Conservation (phyloP, 2,113 vertebrate species). For the Bubalus kerabau region DNA sequence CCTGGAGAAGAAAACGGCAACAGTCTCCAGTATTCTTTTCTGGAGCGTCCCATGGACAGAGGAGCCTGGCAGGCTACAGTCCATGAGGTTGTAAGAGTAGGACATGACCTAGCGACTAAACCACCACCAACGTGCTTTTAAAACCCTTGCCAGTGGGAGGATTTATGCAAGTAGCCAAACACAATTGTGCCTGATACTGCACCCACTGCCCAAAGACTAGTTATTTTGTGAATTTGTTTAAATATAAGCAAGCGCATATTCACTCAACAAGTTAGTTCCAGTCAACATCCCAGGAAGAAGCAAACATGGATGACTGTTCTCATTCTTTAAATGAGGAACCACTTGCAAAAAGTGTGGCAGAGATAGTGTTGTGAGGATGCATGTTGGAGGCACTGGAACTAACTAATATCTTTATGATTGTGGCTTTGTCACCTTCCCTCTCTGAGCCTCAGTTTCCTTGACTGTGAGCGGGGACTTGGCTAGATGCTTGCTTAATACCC, state of each 20-base stretch:
- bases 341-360: background rate
- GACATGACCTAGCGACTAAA: background rate
- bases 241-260: background rate
- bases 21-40: background rate
- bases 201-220: background rate
- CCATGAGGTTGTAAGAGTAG: background rate
- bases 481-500: background rate
- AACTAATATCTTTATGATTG: background rate
- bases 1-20: background rate
- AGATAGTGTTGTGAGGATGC: background rate
- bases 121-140: background rate
- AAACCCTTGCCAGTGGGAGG: background rate
- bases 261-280: background rate
- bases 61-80: background rate
- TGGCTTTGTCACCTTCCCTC: background rate
- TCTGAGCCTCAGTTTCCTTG: background rate
- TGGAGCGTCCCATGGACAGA: background rate
- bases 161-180: background rate
- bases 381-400: background rate
- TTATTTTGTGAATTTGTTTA: background rate
- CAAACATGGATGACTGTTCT: background rate
- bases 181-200: background rate
- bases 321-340: background rate
- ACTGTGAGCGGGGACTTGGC: background rate
- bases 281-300: background rate